Evolutionary conservation across 2,113 vertebrate genomes (phyloP), one percentile per base, ranked within the genome.

Genomic region (Herpailurus yagouaroundi): DNA sequence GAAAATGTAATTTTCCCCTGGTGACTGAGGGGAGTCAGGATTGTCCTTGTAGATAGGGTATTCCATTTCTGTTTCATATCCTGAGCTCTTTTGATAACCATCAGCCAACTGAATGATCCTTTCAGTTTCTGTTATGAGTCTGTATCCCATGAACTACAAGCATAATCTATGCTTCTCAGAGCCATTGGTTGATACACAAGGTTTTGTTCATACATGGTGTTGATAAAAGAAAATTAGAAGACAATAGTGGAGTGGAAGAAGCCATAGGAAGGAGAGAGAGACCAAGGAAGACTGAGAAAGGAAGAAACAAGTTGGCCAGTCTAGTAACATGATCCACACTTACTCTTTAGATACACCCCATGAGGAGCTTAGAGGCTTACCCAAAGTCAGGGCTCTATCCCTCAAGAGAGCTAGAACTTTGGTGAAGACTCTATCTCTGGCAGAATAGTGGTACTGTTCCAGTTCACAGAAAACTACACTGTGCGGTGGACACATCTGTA

Each of bases 201-300:
- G 57, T 93, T 93, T 95, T 50, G n/a, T 73, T 73, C 71, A 76
- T 31, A 27, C 18, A 25, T 10, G 69, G 68, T 74, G 29, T 18
- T 89, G n/a, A 85, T 41, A 69, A 93, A 94, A 52, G 52, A 8
- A 86, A 95, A 89, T 80, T 23, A 52, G 16, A 95, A 92, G 77
- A 80, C 85, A 81, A 93, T 9, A 8, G 38, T 64, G 29, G 52
- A 57, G 41, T 48, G 11, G 23, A 18, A 73, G 81, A 91, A 73
- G 27, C 45, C 69, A 80, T 27, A 74, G 8, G 50, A 55, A 96
- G 33, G 21, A 71, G 55, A 81, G 23, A 91, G 38, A 88, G 50
- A 82, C 25, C 23, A 87, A 14, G 18, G 21, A 55, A 69, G 50
- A 80, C 0, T 68, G 38, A 71, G 57, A 82, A 83, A 55, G 25